A percentile compares a stretch with the other conserved stretches of the same genome.
These are phyloP conservation scores for Pseudococcus viburni DNA, from an alignment of 2,888 invertebrate genomes.

Conservation along the genomic window DNA sequence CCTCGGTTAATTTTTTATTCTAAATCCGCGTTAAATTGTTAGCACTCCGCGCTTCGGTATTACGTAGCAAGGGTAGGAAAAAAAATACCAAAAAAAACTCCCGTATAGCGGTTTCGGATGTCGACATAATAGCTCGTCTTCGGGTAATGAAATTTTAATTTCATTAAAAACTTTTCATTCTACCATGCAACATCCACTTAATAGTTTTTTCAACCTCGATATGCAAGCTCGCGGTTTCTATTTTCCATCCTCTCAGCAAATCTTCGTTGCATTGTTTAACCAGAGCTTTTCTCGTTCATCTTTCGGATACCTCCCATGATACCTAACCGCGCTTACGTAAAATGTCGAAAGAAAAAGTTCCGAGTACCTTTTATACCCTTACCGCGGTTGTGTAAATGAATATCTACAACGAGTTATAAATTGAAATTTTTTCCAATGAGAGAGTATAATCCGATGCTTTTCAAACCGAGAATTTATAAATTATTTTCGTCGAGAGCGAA, in stretches of 20 bases:
- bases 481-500: background rate
- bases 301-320: background rate
- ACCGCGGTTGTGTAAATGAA: background rate
- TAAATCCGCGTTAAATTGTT: conserved; percentile 50
- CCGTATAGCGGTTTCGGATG: conserved; percentile 51
- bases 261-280: conserved; percentile 25
- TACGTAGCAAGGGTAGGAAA: background rate
- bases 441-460: too few relatives aligned
- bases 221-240: conserved; percentile 20
- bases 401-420: background rate
- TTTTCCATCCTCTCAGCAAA: background rate
- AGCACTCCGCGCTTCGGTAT: conserved; percentile 1
- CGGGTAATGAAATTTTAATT: conserved; percentile 56
- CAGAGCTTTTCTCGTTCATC: background rate
- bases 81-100: background rate
- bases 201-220: conserved; percentile 55
- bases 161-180: conserved; percentile 54
- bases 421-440: too few relatives aligned
- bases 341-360: conserved; percentile 4
- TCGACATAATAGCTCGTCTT: conserved; percentile 58
- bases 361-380: background rate
- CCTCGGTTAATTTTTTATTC: conserved; percentile 52
- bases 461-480: background rate
- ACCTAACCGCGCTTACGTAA: background rate
- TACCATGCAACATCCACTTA: conserved; percentile 50